A percentile compares a stretch with the other conserved stretches of the same genome.
phyloP scores from a whole-genome alignment of 2,888 invertebrate genomes.

The Gerris lacustris region DNA sequence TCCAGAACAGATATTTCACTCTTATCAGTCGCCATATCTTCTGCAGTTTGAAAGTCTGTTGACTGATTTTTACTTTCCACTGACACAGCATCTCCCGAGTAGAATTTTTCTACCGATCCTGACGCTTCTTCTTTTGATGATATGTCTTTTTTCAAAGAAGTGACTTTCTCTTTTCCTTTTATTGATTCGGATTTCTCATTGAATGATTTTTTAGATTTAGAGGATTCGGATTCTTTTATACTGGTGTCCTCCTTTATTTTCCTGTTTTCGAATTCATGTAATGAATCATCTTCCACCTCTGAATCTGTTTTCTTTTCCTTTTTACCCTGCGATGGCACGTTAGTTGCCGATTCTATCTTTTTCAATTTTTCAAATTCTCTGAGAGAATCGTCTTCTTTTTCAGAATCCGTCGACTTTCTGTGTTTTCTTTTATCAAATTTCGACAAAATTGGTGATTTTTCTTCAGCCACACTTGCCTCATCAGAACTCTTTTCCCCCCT shows the following conservation, averaged over 20 bases:
- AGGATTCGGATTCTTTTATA: background rate
- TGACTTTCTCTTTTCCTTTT: constrained; percentile 13
- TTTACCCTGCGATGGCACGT: constrained; percentile 15
- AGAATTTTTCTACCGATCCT: constrained; percentile 19
- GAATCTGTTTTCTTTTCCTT: constrained; percentile 24
- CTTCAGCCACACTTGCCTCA: background rate
- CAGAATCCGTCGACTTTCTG: constrained; percentile 23
- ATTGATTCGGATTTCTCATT: constrained; percentile 18
- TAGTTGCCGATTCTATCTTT: constrained; percentile 9
- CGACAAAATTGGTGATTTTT: background rate
- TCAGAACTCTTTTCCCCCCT: constrained; percentile 11
- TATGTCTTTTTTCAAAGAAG: constrained; percentile 17
- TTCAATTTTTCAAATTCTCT: constrained; percentile 7
- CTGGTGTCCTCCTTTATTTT: constrained; percentile 32
- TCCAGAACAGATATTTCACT: constrained; percentile 35
- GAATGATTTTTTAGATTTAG: constrained; percentile 8
- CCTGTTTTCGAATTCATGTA: constrained; percentile 35
- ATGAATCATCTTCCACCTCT: constrained; percentile 31
- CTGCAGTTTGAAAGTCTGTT: constrained; percentile 27
- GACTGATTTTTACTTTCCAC: constrained; percentile 20
- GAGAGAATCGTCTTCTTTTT: constrained; percentile 20
- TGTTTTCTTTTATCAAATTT: constrained; percentile 15
- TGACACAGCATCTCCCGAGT: constrained; percentile 3
- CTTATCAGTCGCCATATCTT: constrained; percentile 29
- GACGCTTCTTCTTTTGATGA: constrained; percentile 17